Percentiles rank a stretch among this genome's conserved stretches.
phyloP scores from a whole-genome alignment of 2,888 invertebrate genomes.

The Gisinianus flammeolus region DNA sequence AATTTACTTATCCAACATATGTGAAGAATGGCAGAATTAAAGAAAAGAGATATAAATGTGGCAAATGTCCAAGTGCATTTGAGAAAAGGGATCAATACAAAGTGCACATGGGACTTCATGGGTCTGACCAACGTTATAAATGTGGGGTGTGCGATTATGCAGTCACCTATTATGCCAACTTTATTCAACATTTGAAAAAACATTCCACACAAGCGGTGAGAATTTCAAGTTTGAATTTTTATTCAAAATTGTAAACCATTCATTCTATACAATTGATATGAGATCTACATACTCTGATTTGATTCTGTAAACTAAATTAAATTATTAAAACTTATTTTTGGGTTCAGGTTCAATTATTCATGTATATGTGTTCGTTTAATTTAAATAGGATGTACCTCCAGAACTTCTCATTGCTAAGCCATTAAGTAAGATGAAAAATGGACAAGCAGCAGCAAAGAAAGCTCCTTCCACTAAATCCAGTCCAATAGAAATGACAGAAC shows the following conservation, averaged over 20 bases:
- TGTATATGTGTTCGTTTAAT: no score
- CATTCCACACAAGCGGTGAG: constrained; percentile 65
- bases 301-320: no score
- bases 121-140: constrained; percentile 80
- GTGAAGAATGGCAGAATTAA: constrained; percentile 76
- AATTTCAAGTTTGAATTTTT: no score
- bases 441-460: constrained; percentile 1
- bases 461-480: neutral
- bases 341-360: no score
- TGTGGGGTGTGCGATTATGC: constrained; percentile 87
- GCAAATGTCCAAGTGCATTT: constrained; percentile 86
- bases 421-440: constrained; percentile 42
- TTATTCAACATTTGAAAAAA: constrained; percentile 81
- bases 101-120: constrained; percentile 80
- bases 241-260: no score
- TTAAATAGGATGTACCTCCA: constrained; percentile 47
- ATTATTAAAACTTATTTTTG: no score
- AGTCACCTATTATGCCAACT: constrained; percentile 83
- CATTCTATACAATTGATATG: no score
- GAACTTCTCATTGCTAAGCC: constrained; percentile 49
- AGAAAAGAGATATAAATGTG: constrained; percentile 80
- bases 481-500: neutral
- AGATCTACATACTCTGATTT: no score
- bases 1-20: constrained; percentile 77
- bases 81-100: constrained; percentile 84